Evolutionary conservation across 2,888 invertebrate genomes (phyloP).

Genomic region (Agrotis ipsilon): DNA sequence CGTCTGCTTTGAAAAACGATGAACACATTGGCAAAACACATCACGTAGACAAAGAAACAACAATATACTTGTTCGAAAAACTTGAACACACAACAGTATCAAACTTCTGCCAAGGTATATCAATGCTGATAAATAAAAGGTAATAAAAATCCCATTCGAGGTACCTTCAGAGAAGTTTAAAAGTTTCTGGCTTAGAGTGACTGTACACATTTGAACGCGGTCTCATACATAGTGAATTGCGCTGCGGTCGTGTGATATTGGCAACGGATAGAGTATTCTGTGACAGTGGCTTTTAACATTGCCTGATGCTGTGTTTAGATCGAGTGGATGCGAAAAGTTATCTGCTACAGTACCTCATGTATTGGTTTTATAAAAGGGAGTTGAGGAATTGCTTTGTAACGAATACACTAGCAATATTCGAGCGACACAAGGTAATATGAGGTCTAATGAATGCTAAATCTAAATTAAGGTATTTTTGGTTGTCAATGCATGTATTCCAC

Average conservation of each 20-base stretch:
- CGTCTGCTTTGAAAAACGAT: slow-evolving; percentile 38
- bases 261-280: slow-evolving; percentile 58
- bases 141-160: slow-evolving; percentile 70
- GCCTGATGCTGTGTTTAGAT: slow-evolving; percentile 53
- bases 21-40: slow-evolving; percentile 37
- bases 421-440: background rate
- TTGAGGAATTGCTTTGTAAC: background rate
- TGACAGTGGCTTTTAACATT: slow-evolving; percentile 55
- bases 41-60: slow-evolving; percentile 37
- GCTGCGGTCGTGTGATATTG: slow-evolving; percentile 63
- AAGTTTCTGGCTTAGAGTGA: slow-evolving; percentile 66
- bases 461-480: background rate
- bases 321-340: slow-evolving; percentile 36
- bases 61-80: slow-evolving; percentile 34
- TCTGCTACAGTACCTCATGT: slow-evolving; percentile 17
- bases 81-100: slow-evolving; percentile 45
- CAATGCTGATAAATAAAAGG: slow-evolving; percentile 68
- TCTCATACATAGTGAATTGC: slow-evolving; percentile 72
- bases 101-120: slow-evolving; percentile 54
- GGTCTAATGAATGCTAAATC: background rate
- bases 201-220: slow-evolving; percentile 62
- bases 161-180: slow-evolving; percentile 59
- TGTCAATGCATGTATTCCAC: background rate
- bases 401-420: background rate
- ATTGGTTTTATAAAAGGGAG: background rate